Evolutionary conservation across 2,888 invertebrate species (phyloP), one percentile per base, ranked within the genome.

Genomic region (Xestia c-nigrum): DNA sequence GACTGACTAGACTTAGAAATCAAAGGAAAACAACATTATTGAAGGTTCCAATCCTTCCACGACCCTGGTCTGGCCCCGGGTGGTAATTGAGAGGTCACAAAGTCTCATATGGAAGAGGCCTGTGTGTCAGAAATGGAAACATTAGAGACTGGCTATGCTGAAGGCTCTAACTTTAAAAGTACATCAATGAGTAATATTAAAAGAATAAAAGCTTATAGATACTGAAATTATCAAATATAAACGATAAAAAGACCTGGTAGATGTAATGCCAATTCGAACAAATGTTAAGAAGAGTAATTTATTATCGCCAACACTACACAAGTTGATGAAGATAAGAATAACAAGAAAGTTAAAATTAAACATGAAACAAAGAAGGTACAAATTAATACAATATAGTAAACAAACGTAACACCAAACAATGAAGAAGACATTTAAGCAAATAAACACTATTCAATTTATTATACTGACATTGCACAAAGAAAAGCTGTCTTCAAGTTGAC

Each of bases 401-500:
- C 55, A 55, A 66, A 61, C 5, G 1, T 47, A 52, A 78, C 7
- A 67, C 31, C 40, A 24, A 72, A 61, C 65, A 71, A 67, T 68
- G 64, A 47, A 59, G 46, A 52, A 63, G 24, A 55, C 24, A 69
- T 38, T 40, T 31, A 63, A 40, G 9, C 47, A 65, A 71, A 57
- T 40, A 67, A 80, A 64, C 24, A 67, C 61, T 21, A 50, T 38
- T 46, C 55, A 73, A 52, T 38, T 38, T 50, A 65, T 47, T 7
- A 40, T 65, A 57, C n/a, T 68, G 40, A 50, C 3, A 75, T 71
- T 52, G 38, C 14, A 59, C 19, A 57, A 64, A 64, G 63, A 43
- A 43, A 64, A 43, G 38, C 59, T 50, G 47, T 69, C 50, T 57
- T 74, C 63, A 73, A 59, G 43, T 64, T 50, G 52, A 57, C 46